phyloP scores from a whole-genome alignment of 2,797 vertebrate genomes.

The Heterohyrax brucei region DNA sequence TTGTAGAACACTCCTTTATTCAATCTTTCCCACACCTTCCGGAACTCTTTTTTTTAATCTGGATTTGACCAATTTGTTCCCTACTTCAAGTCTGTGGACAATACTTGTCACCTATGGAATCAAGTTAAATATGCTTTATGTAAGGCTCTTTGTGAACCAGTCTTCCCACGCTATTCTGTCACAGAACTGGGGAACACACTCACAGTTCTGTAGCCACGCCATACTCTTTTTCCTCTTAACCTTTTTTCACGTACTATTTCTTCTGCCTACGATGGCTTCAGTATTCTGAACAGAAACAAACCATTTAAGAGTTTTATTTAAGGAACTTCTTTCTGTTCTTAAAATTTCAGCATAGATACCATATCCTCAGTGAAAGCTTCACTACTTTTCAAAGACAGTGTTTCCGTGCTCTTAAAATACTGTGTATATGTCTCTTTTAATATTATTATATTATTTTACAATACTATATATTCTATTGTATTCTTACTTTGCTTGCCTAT shows the following conservation, averaged over 20 bases:
- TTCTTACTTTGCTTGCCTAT: background rate
- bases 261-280: background rate
- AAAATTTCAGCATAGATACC: background rate
- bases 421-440: background rate
- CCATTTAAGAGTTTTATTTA: background rate
- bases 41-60: background rate
- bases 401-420: background rate
- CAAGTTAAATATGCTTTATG: background rate
- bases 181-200: background rate
- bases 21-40: background rate
- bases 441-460: too few species aligned
- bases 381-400: background rate
- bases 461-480: background rate
- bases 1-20: background rate
- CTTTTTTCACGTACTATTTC: background rate
- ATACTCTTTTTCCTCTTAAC: background rate
- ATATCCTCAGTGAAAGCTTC: background rate
- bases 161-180: background rate
- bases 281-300: background rate
- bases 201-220: background rate
- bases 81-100: background rate
- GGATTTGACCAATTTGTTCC: background rate
- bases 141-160: background rate
- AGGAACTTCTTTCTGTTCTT: conserved; percentile 7
- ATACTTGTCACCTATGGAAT: background rate